Base-by-base conservation (phyloP, 2,797 vertebrate genomes). In the Paratrypauchen microcephalus region DNA sequence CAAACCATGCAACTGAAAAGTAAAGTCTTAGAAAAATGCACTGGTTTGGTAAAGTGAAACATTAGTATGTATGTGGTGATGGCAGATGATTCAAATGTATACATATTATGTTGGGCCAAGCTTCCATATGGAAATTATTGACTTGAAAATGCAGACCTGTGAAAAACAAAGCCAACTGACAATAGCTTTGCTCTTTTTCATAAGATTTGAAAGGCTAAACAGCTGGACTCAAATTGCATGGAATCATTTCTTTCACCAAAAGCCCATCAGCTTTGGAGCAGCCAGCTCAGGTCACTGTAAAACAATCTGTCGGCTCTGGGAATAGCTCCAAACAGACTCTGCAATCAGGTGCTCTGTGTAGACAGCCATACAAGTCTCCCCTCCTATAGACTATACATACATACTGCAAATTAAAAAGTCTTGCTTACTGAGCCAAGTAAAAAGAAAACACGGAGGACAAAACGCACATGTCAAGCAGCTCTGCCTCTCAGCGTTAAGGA, bases 261-360 rank as follows among this genome's bases (percentile, higher is more conserved):
- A 67, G 48, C 65, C 70, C 41, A 73, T 76, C 59, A 68, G 80
- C 69, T 50, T 62, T 50, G 26, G 73, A 75, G 69, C 66, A 61
- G 69, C 24, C 36, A 56, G 75, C 61, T 84, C 69, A 75, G 72
- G 75, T 71, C 68, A 70, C 63, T 69, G 70, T 74, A 81, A 79
- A 60, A 19, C 59, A 74, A 70, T 73, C 71, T 73, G 71, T 21
- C 7, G 0, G 63, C 18, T 72, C 69, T 59, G 56, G 56, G 73
- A 80, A 69, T 70, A 21, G 16, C 28, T 83, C 69, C 66, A 65
- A 48, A 78, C 79, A 41, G 74, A 71, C 78, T 62, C 62, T 59
- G 73, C 68, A 69, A 69, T 73, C 74, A 83, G 74, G 72, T 65
- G 68, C 76, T 47, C 67, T 41, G 60, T 39, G 57, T 32, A 72